Percentiles rank a stretch among this genome's conserved stretches.
phyloP scores from a whole-genome alignment of 2,888 invertebrate species.

The Caenorhabditis sulstoni region DNA sequence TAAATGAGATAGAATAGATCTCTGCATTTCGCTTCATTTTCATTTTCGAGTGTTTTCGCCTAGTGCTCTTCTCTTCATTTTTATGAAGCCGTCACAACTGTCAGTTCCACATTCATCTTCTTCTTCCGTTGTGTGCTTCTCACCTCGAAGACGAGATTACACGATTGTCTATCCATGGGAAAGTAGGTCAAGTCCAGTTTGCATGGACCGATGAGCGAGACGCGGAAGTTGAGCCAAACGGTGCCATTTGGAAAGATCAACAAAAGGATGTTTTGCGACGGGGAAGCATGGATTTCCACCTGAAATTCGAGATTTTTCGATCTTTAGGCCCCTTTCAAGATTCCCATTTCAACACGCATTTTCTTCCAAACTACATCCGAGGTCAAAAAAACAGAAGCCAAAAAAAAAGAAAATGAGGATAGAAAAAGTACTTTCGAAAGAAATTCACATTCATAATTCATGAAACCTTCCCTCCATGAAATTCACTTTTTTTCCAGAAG shows the following conservation, averaged over 20 bases:
- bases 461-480: too few relatives aligned
- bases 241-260: constrained; percentile 80
- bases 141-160: constrained; percentile 79
- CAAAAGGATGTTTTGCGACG: constrained; percentile 78
- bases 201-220: constrained; percentile 77
- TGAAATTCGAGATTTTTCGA: constrained; percentile 31
- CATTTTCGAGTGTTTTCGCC: constrained; percentile 5
- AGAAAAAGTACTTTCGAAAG: too few relatives aligned
- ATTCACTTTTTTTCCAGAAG: too few relatives aligned
- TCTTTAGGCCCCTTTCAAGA: too few relatives aligned
- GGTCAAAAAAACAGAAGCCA: too few relatives aligned
- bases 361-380: too few relatives aligned
- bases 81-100: constrained; percentile 44
- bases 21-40: constrained; percentile 3
- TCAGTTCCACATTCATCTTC: constrained; percentile 26
- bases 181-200: constrained; percentile 78
- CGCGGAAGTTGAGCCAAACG: constrained; percentile 78
- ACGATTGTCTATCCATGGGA: constrained; percentile 80
- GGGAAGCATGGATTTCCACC: constrained; percentile 80
- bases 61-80: not conserved
- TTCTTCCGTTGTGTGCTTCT: not conserved
- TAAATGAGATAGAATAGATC: not conserved
- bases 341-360: too few relatives aligned
- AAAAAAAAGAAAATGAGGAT: too few relatives aligned
- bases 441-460: too few relatives aligned